A percentile compares a stretch with the other conserved stretches of the same genome.
These are phyloP conservation scores for Epizoanthus stellaris DNA, from an alignment of 92 coral and sea anemone genomes.

Conservation along the genomic window DNA sequence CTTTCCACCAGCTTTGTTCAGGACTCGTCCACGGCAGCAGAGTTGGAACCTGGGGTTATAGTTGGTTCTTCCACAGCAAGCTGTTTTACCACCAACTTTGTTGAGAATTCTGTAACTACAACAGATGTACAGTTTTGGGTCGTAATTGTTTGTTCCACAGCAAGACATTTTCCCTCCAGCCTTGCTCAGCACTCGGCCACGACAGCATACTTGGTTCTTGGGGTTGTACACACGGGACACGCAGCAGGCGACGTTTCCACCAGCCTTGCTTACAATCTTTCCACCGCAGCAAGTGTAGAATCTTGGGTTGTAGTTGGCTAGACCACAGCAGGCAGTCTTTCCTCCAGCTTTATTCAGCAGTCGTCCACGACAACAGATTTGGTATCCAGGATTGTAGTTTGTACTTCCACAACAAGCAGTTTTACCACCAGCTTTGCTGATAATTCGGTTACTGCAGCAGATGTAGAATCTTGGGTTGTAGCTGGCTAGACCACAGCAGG, in stretches of 20 bases:
- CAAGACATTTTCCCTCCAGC: too few relatives aligned
- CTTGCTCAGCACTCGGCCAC: background rate
- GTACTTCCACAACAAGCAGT: background rate
- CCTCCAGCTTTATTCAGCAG: background rate
- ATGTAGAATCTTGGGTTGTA: too few relatives aligned
- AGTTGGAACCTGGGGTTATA: background rate
- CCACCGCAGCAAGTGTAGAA: background rate
- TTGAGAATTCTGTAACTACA: too few relatives aligned
- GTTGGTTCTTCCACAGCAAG: background rate
- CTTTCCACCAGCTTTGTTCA: slow-evolving; percentile 5
- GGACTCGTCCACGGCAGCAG: background rate
- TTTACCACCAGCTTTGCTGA: background rate
- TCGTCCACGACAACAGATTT: too few relatives aligned
- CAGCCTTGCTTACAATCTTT: background rate
- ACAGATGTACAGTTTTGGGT: too few relatives aligned
- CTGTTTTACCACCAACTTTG: background rate
- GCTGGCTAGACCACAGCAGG: too few relatives aligned
- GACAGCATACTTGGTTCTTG: background rate
- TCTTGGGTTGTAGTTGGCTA: background rate
- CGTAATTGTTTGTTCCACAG: too few relatives aligned
- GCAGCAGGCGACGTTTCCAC: background rate
- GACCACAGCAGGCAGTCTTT: background rate
- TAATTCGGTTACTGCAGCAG: too few relatives aligned
- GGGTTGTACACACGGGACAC: background rate
- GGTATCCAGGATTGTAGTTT: background rate